Evolutionary conservation across 2,113 vertebrate species (phyloP).

Genomic region (Nerophis lumbriciformis): DNA sequence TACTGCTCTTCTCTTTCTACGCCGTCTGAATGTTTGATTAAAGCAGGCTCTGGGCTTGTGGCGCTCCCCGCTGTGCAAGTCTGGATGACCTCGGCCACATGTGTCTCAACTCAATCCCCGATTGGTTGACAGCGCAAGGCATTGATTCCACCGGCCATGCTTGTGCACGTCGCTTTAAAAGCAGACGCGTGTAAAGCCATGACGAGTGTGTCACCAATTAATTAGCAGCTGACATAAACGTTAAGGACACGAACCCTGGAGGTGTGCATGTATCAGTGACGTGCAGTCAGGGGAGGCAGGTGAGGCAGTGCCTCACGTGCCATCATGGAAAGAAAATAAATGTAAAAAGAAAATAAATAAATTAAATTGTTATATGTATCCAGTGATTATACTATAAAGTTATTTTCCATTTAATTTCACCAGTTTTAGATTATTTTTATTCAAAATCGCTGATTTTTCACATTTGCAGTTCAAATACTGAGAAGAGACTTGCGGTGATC

Average conservation of each 20-base stretch:
- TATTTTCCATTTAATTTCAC: too few relatives aligned
- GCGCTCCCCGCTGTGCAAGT: slow-evolving; percentile 13
- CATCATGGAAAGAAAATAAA: too few relatives aligned
- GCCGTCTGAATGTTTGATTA: slow-evolving; percentile 29
- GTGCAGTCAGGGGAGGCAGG: too few relatives aligned
- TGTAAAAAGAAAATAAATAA: too few relatives aligned
- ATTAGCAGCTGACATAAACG: slow-evolving; percentile 33
- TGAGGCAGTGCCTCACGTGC: too few relatives aligned
- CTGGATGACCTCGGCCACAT: slow-evolving; percentile 26
- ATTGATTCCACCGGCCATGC: slow-evolving; percentile 21
- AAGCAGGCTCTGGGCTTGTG: slow-evolving; percentile 2
- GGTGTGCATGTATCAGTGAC: neutral
- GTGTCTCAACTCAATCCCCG: slow-evolving; percentile 25
- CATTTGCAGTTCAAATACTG: too few relatives aligned
- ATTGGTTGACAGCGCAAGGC: slow-evolving; percentile 1
- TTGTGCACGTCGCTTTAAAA: slow-evolving; percentile 19
- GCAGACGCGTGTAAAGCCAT: neutral
- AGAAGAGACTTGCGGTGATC: too few relatives aligned
- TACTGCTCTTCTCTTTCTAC: neutral
- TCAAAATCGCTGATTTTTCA: too few relatives aligned
- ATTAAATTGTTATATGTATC: too few relatives aligned
- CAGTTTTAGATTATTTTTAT: too few relatives aligned
- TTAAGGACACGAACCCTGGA: slow-evolving; percentile 12
- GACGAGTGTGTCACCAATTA: slow-evolving; percentile 28
- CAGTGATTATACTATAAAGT: too few relatives aligned